Base-by-base conservation (phyloP, 2,888 invertebrate species). In the Epirrhoe tristata region DNA sequence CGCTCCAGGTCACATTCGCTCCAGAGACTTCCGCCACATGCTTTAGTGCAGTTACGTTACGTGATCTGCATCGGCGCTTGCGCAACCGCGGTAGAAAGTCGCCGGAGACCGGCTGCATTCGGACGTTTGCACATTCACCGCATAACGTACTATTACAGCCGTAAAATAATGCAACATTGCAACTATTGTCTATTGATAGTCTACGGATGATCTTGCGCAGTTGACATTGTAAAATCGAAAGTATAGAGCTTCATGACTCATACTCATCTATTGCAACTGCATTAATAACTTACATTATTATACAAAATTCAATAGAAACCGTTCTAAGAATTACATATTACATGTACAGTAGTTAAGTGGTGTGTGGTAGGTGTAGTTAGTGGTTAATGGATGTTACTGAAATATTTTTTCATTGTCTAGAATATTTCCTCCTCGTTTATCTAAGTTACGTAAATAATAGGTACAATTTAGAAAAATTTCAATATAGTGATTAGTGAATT, bases 11-110 rank as follows among this genome's bases (percentile, higher is more conserved):
- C 87, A 88, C 88, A 90, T 85, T 90, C 73, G 86, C 88, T 88
- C 82, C 87, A 83, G 84, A 88, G 86, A 90, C 91, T 93, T 92
- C 93, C 92, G 93, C 88, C 87, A 86, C 85, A 88, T 88, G 87
- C 80, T 79, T 78, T 84, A 85, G 86, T 88, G 87, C 87, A 87
- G 90, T 93, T 92, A 93, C 92, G 90, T 93, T 93, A 93, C 93
- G 91, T 92, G 92, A 91, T 90, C 89, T 89, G 90, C 91, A 91
- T 87, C 84, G 86, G 76, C 77, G 76, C 81, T 93, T 93, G 86
- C 91, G 90, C 89, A 93, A 93, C 82, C 80, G 79, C 82, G 77
- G 86, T 92, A 93, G 93, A 93, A 93, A 93, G 93, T 92, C 88
- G 83, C 84, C 82, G 80, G 79, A 85, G 84, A 83, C 85, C 83